These are phyloP conservation scores for Cataglyphis livida DNA, from an alignment of 2,888 invertebrate species.

Conservation along the genomic window DNA sequence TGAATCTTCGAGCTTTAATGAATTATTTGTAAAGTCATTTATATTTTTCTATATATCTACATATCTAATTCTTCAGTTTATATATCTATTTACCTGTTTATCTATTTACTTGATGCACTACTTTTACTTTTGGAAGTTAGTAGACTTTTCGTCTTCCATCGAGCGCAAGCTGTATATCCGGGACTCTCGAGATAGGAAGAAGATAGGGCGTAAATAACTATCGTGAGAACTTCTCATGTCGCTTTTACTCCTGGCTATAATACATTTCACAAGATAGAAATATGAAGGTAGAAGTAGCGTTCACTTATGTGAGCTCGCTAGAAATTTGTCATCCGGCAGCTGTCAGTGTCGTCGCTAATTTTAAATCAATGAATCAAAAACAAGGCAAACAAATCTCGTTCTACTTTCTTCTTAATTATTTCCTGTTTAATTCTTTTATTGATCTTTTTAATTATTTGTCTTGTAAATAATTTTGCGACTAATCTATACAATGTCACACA, in stretches of 20 bases:
- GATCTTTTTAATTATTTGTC: background rate
- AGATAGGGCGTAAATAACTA: slow-evolving; percentile 42
- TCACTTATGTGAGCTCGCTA: slow-evolving; percentile 9
- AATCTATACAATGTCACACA: background rate
- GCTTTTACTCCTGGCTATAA: slow-evolving; percentile 32
- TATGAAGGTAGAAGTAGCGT: slow-evolving; percentile 8
- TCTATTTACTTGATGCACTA: slow-evolving; percentile 36
- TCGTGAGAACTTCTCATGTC: slow-evolving; percentile 41
- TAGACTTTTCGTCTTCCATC: slow-evolving; percentile 51
- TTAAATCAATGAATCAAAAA: slow-evolving; percentile 13
- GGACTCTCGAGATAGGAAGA: slow-evolving; percentile 32
- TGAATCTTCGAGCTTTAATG: slow-evolving; percentile 15
- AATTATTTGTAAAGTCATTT: slow-evolving; percentile 24
- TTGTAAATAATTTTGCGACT: background rate
- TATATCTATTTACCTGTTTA: slow-evolving; percentile 40
- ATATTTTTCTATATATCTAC: slow-evolving; percentile 24
- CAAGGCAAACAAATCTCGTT: background rate
- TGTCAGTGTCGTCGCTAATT: slow-evolving; percentile 18
- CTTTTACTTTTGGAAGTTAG: slow-evolving; percentile 31
- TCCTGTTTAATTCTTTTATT: background rate
- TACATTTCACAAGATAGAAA: slow-evolving; percentile 23
- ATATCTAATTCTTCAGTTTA: slow-evolving; percentile 7
- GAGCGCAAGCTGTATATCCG: slow-evolving; percentile 19
- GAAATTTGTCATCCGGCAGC: slow-evolving; percentile 1
- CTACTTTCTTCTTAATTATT: background rate